Percentiles rank a stretch among this genome's conserved stretches.
Evolutionary conservation across 2,888 invertebrate species (phyloP).

Genomic region (Labia minor): DNA sequence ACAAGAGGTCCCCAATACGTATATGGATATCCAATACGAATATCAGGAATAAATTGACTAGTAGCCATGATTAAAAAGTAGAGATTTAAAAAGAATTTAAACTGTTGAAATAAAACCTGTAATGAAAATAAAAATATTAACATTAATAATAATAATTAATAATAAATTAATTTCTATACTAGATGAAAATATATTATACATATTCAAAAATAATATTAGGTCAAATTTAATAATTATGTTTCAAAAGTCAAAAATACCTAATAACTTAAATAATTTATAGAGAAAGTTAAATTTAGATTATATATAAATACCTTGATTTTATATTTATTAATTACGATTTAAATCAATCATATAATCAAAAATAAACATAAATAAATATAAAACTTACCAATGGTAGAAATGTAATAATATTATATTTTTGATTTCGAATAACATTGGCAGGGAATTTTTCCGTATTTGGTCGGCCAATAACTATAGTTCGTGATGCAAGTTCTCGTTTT

Average conservation of each 20-base stretch:
- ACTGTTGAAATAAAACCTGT: slow-evolving; percentile 93
- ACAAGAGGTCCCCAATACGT: slow-evolving; percentile 98
- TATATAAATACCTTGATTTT: no score
- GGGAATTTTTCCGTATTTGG: slow-evolving; percentile 75
- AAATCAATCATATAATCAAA: no score
- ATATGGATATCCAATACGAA: slow-evolving; percentile 92
- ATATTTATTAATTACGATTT: no score
- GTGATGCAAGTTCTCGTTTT: slow-evolving; percentile 60
- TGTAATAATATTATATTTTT: slow-evolving; percentile 91
- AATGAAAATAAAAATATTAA: slow-evolving; percentile 31
- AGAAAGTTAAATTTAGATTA: no score
- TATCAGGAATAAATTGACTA: slow-evolving; percentile 94
- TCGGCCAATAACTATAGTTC: slow-evolving; percentile 67
- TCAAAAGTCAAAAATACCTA: no score
- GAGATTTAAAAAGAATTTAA: slow-evolving; percentile 95
- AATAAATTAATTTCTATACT: not conserved
- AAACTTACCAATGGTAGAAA: slow-evolving; percentile 63
- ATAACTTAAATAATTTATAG: no score
- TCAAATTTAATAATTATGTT: no score
- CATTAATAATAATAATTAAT: slow-evolving; percentile 17
- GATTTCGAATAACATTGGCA: slow-evolving; percentile 92
- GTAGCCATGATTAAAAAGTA: slow-evolving; percentile 97
- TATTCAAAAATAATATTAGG: no score
- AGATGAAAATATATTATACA: no score
- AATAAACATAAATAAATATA: no score